phyloP scores from a whole-genome alignment of 2,113 vertebrate species.

The Bubalus kerabau region DNA sequence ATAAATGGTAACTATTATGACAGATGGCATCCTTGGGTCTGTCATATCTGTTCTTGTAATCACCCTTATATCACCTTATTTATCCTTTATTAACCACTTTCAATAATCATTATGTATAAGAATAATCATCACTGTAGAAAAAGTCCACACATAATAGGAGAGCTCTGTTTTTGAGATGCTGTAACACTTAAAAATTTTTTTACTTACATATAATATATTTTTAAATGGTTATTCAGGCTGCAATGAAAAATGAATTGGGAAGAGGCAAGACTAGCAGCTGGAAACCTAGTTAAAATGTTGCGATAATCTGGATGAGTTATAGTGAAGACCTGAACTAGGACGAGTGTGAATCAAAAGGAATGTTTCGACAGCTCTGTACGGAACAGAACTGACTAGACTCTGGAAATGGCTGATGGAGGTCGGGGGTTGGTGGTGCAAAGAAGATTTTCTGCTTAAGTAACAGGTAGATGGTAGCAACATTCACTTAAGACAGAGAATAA shows the following conservation, averaged over 20 bases:
- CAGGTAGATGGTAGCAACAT: not conserved
- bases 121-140: not conserved
- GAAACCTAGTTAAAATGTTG: not conserved
- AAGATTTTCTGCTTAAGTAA: not conserved
- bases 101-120: not conserved
- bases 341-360: not conserved
- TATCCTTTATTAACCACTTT: not conserved
- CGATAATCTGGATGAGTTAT: not conserved
- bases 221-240: not conserved
- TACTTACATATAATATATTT: not conserved
- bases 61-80: not conserved
- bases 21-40: not conserved
- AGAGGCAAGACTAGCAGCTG: not conserved
- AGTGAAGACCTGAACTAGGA: not conserved
- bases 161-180: not conserved
- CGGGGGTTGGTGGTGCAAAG: not conserved
- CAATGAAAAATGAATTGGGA: not conserved
- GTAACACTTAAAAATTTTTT: not conserved
- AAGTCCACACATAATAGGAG: not conserved
- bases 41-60: not conserved
- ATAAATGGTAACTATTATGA: not conserved
- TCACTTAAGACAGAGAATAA: not conserved
- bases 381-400: not conserved
- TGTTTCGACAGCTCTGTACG: not conserved
- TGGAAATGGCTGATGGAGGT: not conserved